Conservation (phyloP, 2,113 vertebrate species). For the Scomber scombrus region DNA sequence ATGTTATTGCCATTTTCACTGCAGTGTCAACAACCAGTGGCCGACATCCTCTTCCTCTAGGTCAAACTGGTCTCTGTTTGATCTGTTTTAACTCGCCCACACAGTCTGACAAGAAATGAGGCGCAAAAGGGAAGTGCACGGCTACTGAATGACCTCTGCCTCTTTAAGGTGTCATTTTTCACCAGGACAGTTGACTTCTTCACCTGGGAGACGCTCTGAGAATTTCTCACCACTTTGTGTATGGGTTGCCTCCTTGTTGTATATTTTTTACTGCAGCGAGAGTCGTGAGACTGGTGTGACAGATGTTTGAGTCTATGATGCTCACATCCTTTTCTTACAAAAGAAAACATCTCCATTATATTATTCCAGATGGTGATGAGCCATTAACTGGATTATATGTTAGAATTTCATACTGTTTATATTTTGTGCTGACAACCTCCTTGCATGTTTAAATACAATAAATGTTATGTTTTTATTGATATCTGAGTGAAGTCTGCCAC, state of each 20-base stretch:
- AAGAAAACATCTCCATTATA: neutral
- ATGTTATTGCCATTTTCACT: conserved; percentile 39
- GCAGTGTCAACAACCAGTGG: conserved; percentile 17
- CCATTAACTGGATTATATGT: too few species aligned
- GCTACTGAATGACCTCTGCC: conserved; percentile 40
- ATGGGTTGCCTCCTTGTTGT: conserved; percentile 33
- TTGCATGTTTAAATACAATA: too few species aligned
- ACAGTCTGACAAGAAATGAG: conserved; percentile 59
- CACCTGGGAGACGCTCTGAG: conserved; percentile 25
- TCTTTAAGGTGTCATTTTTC: conserved; percentile 50
- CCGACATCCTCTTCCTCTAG: conserved; percentile 14
- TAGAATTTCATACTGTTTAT: too few species aligned
- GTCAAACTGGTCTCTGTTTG: conserved; percentile 46
- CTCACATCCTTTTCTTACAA: neutral
- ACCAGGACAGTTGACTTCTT: conserved; percentile 38
- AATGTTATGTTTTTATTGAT: too few species aligned
- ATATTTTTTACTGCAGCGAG: conserved; percentile 21
- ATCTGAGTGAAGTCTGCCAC: too few species aligned
- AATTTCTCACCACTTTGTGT: conserved; percentile 52
- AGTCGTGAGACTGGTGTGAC: neutral
- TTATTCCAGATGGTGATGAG: too few species aligned
- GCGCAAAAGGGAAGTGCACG: conserved; percentile 44
- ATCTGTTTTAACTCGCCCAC: conserved; percentile 42
- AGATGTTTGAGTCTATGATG: conserved; percentile 1
- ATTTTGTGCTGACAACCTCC: too few species aligned